Base-by-base conservation (phyloP, 2,888 invertebrate genomes). In the Fragum whitleyi region DNA sequence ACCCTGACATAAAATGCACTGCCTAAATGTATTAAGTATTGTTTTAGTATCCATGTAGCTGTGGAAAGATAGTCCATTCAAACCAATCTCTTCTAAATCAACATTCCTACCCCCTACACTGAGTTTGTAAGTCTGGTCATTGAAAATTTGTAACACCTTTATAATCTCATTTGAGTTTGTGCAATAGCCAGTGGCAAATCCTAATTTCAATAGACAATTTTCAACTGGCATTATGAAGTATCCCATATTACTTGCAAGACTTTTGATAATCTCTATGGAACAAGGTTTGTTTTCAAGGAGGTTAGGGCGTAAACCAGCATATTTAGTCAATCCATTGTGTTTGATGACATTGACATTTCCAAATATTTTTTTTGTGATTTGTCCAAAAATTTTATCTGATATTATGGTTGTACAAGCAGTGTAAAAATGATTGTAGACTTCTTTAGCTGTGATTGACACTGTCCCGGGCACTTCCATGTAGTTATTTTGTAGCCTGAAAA, bases 381-480 rank as follows among this genome's bases (percentile, higher is more conserved):
- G 65, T 9, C 32, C n/a, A 16, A 73, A 51, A 1, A 51, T 14
- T 3, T 19, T 62, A 1, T 65, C 61, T 62, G 62, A 73, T 1
- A 73, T 29, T 7, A 6, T 16, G 19, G 21, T 29, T n/a, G 62
- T 26, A 51, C 59, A 28, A 23, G 14, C n/a, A 16, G 28, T 23
- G 23, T 5, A 5, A 28, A n/a, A 51, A 29, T 53, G 11, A 9
- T 65, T 19, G 29, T 29, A 73, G 2, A 73, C 16, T 19, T 73
- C 73, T 73, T 61, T 23, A 9, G 73, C 57, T 62, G 73, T 26
- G 2, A 73, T 51, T 62, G n/a, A 51, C 51, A 73, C 61, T 59
- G 73, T 29, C 29, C 73, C 73, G 16, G 62, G 73, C 26, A 73
- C 73, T 29, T 51, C 62, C 21, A 73, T 73, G 36, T 62, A 73